Conservation (phyloP, 2,888 invertebrate species). For the Macrophya alboannulata region DNA sequence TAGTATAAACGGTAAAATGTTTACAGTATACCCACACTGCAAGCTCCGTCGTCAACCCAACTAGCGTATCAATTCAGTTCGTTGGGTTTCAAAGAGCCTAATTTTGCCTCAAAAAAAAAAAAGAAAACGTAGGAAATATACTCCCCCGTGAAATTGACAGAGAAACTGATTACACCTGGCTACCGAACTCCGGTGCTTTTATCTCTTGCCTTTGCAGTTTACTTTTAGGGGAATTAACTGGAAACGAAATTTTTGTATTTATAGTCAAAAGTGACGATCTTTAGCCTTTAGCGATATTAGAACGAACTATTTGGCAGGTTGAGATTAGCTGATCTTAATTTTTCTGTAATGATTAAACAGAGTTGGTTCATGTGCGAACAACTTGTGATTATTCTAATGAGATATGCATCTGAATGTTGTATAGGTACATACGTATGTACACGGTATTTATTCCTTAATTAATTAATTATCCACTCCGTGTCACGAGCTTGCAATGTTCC, state of each 20-base stretch:
- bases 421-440: too few relatives aligned
- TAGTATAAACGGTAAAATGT: background rate
- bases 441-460: background rate
- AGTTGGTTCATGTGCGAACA: background rate
- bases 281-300: too few relatives aligned
- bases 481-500: background rate
- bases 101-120: background rate
- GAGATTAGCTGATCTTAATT: too few relatives aligned
- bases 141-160: background rate
- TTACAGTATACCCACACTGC: background rate
- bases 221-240: background rate
- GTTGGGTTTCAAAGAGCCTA: background rate
- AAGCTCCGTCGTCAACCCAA: background rate
- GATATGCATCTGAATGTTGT: background rate
- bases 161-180: constrained; percentile 25
- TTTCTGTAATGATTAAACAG: background rate
- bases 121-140: background rate
- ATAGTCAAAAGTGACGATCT: too few relatives aligned
- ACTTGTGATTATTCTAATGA: background rate
- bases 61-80: background rate
- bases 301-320: too few relatives aligned
- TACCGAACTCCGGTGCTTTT: constrained; percentile 9
- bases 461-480: background rate
- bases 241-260: background rate
- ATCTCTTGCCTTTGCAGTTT: constrained; percentile 1